A percentile compares a stretch with the other conserved stretches of the same genome.
phyloP scores from a whole-genome alignment of 1,140 invertebrate genomes.

The Rhysida immarginata region DNA sequence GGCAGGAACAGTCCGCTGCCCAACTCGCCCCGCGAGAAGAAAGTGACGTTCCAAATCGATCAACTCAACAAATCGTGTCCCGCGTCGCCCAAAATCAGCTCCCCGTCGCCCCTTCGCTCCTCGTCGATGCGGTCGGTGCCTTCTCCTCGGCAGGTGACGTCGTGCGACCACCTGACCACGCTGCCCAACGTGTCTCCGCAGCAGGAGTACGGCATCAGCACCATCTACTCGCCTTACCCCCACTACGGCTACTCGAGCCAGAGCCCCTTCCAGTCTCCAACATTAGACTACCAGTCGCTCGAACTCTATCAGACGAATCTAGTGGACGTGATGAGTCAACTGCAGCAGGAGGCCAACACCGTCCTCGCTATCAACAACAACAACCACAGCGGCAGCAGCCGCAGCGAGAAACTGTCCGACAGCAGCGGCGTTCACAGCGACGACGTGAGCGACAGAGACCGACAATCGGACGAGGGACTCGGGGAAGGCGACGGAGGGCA shows the following conservation, averaged over 20 bases:
- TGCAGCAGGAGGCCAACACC: not conserved
- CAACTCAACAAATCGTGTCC: slow-evolving; percentile 5
- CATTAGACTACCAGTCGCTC: slow-evolving; percentile 12
- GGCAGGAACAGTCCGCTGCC: slow-evolving; percentile 11
- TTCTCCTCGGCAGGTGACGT: slow-evolving; percentile 11
- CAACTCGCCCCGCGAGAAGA: slow-evolving; percentile 13
- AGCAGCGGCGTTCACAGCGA: not conserved
- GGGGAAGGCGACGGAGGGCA: not conserved
- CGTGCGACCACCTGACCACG: slow-evolving; percentile 12
- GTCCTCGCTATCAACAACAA: not conserved
- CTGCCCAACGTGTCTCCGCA: slow-evolving; percentile 15
- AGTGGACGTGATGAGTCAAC: not conserved
- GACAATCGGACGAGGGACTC: not conserved
- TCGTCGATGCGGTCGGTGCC: slow-evolving; percentile 11
- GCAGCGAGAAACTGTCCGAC: not conserved
- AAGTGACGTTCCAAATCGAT: slow-evolving; percentile 15
- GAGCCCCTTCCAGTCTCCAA: slow-evolving; percentile 14
- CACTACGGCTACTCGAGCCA: slow-evolving; percentile 11
- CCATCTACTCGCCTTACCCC: slow-evolving; percentile 10
- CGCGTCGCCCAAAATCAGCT: not conserved
- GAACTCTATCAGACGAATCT: slow-evolving; percentile 12
- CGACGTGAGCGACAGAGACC: not conserved
- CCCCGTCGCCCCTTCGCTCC: not conserved
- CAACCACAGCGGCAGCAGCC: not conserved
- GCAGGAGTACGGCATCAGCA: slow-evolving; percentile 15